Evolutionary conservation across 2,888 invertebrate genomes (phyloP).

Genomic region (Drymonia ruficornis): DNA sequence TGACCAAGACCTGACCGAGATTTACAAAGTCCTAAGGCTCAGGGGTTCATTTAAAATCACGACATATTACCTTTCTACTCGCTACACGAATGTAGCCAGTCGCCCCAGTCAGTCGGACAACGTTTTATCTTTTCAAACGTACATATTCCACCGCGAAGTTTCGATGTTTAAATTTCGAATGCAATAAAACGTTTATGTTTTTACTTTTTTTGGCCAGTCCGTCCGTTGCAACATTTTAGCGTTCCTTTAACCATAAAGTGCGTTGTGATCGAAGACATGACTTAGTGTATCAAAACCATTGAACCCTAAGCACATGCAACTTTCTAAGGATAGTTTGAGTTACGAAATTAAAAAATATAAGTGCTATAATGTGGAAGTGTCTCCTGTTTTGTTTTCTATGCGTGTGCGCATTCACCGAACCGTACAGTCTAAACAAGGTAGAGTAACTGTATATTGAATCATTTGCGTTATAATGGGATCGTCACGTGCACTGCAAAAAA

Average conservation of each 20-base stretch:
- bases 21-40: too few relatives aligned
- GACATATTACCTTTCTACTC: slow-evolving; percentile 18
- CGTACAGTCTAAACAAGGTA: slow-evolving; percentile 53
- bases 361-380: slow-evolving; percentile 52
- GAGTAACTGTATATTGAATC: slow-evolving; percentile 39
- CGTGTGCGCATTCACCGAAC: slow-evolving; percentile 45
- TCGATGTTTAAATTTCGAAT: background rate
- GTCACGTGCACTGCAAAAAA: slow-evolving; percentile 11
- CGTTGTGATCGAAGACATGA: slow-evolving; percentile 65
- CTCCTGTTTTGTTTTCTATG: slow-evolving; percentile 54
- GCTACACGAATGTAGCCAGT: background rate
- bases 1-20: too few relatives aligned
- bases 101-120: slow-evolving; percentile 31
- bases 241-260: slow-evolving; percentile 62
- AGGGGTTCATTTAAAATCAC: background rate
- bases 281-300: slow-evolving; percentile 77
- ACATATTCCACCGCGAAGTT: too few relatives aligned
- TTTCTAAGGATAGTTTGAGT: slow-evolving; percentile 45
- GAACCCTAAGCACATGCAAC: slow-evolving; percentile 59
- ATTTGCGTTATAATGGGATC: slow-evolving; percentile 15
- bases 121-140: slow-evolving; percentile 3
- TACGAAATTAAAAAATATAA: slow-evolving; percentile 23
- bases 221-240: slow-evolving; percentile 65
- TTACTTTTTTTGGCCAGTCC: background rate
- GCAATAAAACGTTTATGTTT: background rate